These are phyloP conservation scores for Calliopsis andreniformis DNA, from an alignment of 1,140 invertebrate species.

Conservation along the genomic window DNA sequence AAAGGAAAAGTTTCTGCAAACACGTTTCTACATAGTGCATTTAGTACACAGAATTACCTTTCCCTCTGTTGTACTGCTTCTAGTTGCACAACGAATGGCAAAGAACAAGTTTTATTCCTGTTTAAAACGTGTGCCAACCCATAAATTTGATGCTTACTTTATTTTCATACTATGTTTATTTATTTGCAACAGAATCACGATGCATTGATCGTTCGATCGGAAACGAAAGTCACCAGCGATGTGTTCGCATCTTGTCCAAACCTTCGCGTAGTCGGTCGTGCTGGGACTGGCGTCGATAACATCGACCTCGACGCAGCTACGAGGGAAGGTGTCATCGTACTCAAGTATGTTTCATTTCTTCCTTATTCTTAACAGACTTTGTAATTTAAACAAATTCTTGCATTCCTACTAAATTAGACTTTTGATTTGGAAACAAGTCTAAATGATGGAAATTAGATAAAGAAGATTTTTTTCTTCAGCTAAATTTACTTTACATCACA, in stretches of 20 bases:
- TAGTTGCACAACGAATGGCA: too few relatives aligned
- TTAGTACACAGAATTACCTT: too few relatives aligned
- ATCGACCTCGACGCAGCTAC: constrained; percentile 96
- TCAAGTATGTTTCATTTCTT: constrained; percentile 89
- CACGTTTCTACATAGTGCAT: too few relatives aligned
- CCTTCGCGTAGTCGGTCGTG: constrained; percentile 94
- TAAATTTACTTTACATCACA: too few relatives aligned
- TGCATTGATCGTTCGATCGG: constrained; percentile 96
- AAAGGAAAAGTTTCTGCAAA: too few relatives aligned
- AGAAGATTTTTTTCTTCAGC: too few relatives aligned
- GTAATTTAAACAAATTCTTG: background rate
- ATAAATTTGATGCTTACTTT: too few relatives aligned
- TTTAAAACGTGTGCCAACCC: too few relatives aligned
- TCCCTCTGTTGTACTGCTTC: too few relatives aligned
- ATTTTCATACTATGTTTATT: background rate
- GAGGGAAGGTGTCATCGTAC: constrained; percentile 92
- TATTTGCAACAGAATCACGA: constrained; percentile 88
- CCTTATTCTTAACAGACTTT: background rate
- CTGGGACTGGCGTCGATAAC: constrained; percentile 98
- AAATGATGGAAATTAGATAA: too few relatives aligned
- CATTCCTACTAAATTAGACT: constrained; percentile 12
- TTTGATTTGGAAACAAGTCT: too few relatives aligned
- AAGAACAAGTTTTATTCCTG: too few relatives aligned
- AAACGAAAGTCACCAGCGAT: constrained; percentile 97
- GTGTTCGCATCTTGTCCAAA: constrained; percentile 89